These are phyloP conservation scores for Atherinosoma microstoma DNA, from an alignment of 2,797 vertebrate species.

Conservation along the genomic window DNA sequence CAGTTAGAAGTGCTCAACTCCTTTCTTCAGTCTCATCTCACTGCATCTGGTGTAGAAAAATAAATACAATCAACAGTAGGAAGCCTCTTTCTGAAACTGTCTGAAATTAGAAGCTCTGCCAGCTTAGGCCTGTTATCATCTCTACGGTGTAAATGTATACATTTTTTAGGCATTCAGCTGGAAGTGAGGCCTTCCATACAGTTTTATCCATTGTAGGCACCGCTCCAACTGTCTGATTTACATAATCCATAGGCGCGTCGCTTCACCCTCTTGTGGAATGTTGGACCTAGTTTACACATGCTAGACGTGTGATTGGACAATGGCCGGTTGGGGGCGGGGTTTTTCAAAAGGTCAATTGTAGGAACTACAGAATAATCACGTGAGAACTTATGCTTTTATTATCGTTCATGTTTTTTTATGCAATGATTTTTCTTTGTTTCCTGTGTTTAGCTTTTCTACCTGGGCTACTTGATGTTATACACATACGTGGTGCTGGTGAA, in stretches of 20 bases:
- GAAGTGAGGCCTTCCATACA: too few relatives aligned
- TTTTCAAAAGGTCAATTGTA: too few relatives aligned
- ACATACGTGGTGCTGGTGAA: conserved; percentile 96
- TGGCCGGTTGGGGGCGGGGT: too few relatives aligned
- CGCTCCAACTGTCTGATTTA: too few relatives aligned
- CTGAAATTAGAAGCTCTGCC: not conserved
- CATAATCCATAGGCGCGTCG: too few relatives aligned
- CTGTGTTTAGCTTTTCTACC: conserved; percentile 90
- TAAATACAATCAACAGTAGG: not conserved
- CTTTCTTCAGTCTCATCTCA: not conserved
- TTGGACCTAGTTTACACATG: too few relatives aligned
- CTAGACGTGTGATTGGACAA: too few relatives aligned
- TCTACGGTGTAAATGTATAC: not conserved
- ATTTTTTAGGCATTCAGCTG: not conserved
- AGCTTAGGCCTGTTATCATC: not conserved
- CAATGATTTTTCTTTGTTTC: conserved; percentile 17
- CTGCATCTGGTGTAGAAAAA: not conserved
- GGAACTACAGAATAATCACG: not conserved
- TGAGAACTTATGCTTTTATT: not conserved
- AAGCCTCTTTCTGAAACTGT: too few relatives aligned
- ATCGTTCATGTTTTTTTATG: too few relatives aligned
- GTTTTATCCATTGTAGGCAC: too few relatives aligned
- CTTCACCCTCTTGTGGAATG: too few relatives aligned
- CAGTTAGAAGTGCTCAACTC: not conserved
- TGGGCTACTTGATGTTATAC: conserved; percentile 97